These are phyloP conservation scores for Poeciliopsis paucimaculata DNA, from an alignment of 2,797 vertebrate species.

Conservation along the genomic window DNA sequence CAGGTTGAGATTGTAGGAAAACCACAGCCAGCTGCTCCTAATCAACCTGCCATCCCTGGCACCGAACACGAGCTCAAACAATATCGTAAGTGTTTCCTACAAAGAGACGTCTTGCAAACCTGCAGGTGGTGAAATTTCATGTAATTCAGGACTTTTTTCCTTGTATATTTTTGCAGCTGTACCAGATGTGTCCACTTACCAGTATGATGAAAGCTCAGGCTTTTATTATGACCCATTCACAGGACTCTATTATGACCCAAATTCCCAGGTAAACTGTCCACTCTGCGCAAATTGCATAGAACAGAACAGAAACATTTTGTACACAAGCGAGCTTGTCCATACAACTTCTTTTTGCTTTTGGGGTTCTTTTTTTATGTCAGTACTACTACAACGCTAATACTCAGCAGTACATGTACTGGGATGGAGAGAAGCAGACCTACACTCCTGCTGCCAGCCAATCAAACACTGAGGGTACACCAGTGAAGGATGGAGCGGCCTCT, in stretches of 20 bases:
- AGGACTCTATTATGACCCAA: conserved; percentile 91
- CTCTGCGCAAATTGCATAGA: background rate
- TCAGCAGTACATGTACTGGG: conserved; percentile 93
- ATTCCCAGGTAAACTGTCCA: conserved; percentile 83
- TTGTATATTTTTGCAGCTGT: conserved; percentile 77
- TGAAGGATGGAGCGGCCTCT: conserved; percentile 25
- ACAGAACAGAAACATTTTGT: background rate
- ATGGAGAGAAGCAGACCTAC: conserved; percentile 87
- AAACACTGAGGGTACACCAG: conserved; percentile 57
- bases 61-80: conserved; percentile 80
- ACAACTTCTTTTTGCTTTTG: conserved; percentile 15
- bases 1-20: conserved; percentile 82
- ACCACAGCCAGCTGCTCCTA: conserved; percentile 77
- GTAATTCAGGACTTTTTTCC: conserved; percentile 7
- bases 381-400: conserved; percentile 91
- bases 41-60: conserved; percentile 79
- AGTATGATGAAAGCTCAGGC: conserved; percentile 90
- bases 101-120: background rate
- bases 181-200: conserved; percentile 91
- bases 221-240: conserved; percentile 92
- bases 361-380: conserved; percentile 61
- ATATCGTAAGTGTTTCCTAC: conserved; percentile 77
- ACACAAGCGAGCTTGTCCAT: background rate
- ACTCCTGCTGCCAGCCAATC: conserved; percentile 82
- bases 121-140: background rate